Evolutionary conservation across 2,113 vertebrate species (phyloP).

Genomic region (Paralichthys olivaceus): DNA sequence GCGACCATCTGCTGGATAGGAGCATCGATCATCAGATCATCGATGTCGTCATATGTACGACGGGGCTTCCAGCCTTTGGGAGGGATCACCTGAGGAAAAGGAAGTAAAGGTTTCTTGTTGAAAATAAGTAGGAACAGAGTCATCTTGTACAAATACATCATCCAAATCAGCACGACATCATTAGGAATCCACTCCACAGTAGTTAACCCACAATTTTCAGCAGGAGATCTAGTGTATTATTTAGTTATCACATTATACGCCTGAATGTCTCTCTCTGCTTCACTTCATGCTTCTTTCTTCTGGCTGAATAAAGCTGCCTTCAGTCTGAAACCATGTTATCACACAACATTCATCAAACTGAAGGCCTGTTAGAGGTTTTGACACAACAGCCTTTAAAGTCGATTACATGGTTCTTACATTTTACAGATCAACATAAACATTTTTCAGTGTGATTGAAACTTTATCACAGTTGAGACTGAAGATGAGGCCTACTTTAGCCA

Average conservation of each 20-base stretch:
- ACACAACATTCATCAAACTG: not conserved
- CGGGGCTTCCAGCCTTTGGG: constrained; percentile 97
- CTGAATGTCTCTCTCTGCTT: not conserved
- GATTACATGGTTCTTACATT: not conserved
- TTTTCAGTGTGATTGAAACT: not conserved
- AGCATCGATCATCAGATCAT: constrained; percentile 93
- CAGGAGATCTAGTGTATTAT: not conserved
- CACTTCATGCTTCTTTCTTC: not conserved
- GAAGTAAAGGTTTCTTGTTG: not conserved
- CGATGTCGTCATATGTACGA: constrained; percentile 92
- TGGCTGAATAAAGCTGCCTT: not conserved
- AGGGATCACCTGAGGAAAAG: constrained; percentile 88
- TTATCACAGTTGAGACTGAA: not conserved
- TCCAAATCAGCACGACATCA: not conserved
- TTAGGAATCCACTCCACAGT: not conserved
- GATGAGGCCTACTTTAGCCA: constrained; percentile 89
- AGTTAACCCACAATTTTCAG: not conserved
- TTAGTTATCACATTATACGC: not conserved
- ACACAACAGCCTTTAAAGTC: not conserved
- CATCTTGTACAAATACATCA: not conserved
- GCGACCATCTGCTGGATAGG: constrained; percentile 98
- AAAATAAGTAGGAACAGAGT: not conserved
- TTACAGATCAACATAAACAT: not conserved
- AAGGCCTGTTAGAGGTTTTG: not conserved
- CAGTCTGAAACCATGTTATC: not conserved